Conservation (phyloP, 2,113 vertebrate species). For the Picathartes gymnocephalus region DNA sequence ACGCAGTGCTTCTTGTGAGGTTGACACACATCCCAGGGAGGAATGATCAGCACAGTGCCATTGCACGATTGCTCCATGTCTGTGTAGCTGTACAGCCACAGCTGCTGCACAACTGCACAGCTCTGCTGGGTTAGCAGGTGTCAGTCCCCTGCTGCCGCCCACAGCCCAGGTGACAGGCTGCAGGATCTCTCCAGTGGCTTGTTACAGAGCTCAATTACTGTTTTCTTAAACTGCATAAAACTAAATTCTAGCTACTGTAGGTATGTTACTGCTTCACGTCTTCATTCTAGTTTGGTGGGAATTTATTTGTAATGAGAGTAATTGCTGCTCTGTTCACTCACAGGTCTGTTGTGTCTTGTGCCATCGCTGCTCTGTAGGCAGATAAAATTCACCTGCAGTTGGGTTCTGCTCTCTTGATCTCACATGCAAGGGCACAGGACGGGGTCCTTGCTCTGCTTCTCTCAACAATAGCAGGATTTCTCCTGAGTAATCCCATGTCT, state of each 20-base stretch:
- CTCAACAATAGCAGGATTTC: background rate
- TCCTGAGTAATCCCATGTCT: background rate
- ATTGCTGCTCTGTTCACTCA: background rate
- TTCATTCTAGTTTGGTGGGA: background rate
- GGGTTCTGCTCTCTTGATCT: background rate
- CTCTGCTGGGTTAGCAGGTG: background rate
- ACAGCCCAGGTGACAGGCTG: background rate
- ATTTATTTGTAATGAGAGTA: background rate
- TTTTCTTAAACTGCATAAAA: background rate
- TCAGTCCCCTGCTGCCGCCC: background rate
- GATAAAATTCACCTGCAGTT: background rate
- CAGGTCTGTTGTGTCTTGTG: background rate
- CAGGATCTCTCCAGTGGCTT: background rate
- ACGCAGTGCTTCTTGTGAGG: background rate
- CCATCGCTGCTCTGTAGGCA: background rate
- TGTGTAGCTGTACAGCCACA: background rate
- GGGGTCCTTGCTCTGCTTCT: background rate
- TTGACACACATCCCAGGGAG: background rate
- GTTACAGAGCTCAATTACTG: background rate
- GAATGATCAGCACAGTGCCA: background rate
- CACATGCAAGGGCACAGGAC: too few relatives aligned
- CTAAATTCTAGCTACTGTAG: background rate
- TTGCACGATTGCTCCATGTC: background rate
- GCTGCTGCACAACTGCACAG: background rate
- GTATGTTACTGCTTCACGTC: background rate